Percentiles rank a stretch among this genome's conserved stretches.
These are phyloP conservation scores for Fragum whitleyi DNA, from an alignment of 2,888 invertebrate genomes.

Conservation along the genomic window DNA sequence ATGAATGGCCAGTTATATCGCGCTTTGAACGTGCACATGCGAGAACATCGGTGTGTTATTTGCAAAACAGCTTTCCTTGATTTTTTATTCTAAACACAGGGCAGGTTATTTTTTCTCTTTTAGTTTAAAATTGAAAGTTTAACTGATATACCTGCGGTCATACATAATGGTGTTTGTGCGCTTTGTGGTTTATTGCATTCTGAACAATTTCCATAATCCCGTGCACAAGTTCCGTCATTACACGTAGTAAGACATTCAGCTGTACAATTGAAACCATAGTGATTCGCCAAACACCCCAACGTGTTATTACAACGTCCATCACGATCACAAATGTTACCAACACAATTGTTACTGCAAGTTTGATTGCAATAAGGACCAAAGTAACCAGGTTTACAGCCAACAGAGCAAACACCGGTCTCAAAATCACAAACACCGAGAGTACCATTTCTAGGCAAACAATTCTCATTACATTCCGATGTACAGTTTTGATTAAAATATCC, in stretches of 20 bases:
- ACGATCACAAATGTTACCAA: slow-evolving; percentile 25
- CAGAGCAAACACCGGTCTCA: slow-evolving; percentile 25
- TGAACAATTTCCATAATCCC: slow-evolving; percentile 41
- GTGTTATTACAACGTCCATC: slow-evolving; percentile 30
- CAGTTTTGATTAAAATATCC: slow-evolving; percentile 46
- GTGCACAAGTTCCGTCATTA: slow-evolving; percentile 45
- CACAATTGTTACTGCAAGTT: slow-evolving; percentile 39
- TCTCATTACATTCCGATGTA: slow-evolving; percentile 25
- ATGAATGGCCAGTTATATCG: no score
- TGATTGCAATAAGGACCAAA: slow-evolving; percentile 35
- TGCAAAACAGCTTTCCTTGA: no score
- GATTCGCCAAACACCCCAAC: slow-evolving; percentile 41
- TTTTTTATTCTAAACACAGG: no score
- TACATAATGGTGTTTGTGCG: slow-evolving; percentile 25
- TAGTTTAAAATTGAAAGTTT: no score
- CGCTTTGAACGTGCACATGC: no score
- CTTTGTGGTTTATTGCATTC: slow-evolving; percentile 31
- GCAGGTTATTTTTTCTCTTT: no score
- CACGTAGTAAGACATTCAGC: slow-evolving; percentile 38
- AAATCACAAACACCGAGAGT: slow-evolving; percentile 26
- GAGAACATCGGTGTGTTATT: no score
- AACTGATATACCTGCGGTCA: slow-evolving; percentile 54
- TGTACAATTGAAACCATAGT: slow-evolving; percentile 44
- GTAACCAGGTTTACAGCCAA: slow-evolving; percentile 47
- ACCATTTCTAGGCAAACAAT: slow-evolving; percentile 25